Percentiles rank a stretch among this genome's conserved stretches.
These are phyloP conservation scores for Rhogogaster chlorosoma DNA, from an alignment of 2,888 invertebrate species.

Conservation along the genomic window DNA sequence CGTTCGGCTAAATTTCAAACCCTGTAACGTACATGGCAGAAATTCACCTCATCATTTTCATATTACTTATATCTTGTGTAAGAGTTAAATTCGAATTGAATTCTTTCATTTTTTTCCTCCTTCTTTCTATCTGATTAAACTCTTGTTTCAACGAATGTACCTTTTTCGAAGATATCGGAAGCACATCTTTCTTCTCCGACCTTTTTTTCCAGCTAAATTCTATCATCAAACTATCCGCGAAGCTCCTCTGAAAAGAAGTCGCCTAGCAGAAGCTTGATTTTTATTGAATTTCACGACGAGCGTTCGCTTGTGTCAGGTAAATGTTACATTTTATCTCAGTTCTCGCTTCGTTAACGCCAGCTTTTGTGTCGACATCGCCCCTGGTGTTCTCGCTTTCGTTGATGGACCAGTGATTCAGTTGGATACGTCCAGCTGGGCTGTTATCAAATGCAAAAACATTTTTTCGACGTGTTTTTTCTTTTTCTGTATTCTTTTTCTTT, in stretches of 20 bases:
- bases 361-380: slow-evolving; percentile 39
- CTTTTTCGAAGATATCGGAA: background rate
- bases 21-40: background rate
- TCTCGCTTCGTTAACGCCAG: slow-evolving; percentile 59
- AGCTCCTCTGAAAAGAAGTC: background rate
- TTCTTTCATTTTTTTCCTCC: background rate
- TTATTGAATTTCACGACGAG: slow-evolving; percentile 56
- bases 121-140: too few species aligned
- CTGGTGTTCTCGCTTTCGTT: slow-evolving; percentile 33
- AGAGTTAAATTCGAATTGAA: background rate
- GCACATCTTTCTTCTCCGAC: background rate
- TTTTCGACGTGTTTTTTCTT: background rate
- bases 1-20: background rate
- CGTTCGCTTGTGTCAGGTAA: slow-evolving; percentile 55
- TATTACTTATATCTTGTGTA: background rate
- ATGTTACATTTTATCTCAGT: slow-evolving; percentile 58
- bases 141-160: background rate
- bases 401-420: slow-evolving; percentile 9
- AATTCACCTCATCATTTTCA: background rate
- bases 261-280: slow-evolving; percentile 48
- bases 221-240: slow-evolving; percentile 7
- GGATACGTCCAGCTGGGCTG: slow-evolving; percentile 3
- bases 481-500: background rate
- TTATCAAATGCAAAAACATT: slow-evolving; percentile 23
- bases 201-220: background rate